Base-by-base conservation (phyloP, 2,113 vertebrate genomes). In the Xiphias gladius region DNA sequence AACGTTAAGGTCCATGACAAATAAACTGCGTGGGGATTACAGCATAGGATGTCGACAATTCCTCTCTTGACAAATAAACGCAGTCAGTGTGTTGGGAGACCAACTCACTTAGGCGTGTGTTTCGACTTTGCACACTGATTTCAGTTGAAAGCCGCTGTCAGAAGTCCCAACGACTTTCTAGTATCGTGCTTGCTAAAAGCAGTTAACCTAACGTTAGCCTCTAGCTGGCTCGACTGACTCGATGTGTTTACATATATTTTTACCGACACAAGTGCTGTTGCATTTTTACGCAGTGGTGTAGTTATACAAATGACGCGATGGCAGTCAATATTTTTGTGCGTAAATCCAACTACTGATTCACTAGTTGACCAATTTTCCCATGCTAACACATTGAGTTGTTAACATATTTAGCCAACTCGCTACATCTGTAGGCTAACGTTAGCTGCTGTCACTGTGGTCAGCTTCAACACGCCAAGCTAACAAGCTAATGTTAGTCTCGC, bases 121-220 rank as follows among this genome's bases (percentile, higher is more conserved):
- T 48, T 52, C 6, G 55, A 35, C 28, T 68, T 48, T 57, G 52
- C 65, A 20, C 22, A 3, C 22, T 61, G 65, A 32, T 79, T 39
- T 70, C 32, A 72, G 55, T 19, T 54, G 63, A 48, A 87, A 83
- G 55, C 87, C 61, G 83, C 87, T 91, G 92, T 90, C 92, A 91
- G 41, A 88, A 83, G 80, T 80, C 78, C 67, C 83, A 50, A 8
- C 69, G 79, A 79, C 66, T 85, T 70, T 70, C 71, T 17, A 1
- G 2, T 68, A 3, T 24, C 4, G 59, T 22, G 61, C 62, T 80
- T 75, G 86, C 89, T 67, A 13, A 48, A 32, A 67, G 28, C 79
- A 14, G 26, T 24, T 86, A 90, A 80, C 80, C 26, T 4, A 17
- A 4, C 61, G 54, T 54, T 89, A 89, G 90, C 90, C 22, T 50